Evolutionary conservation across 1,140 invertebrate genomes (phyloP).

Genomic region (roundworm (Caenorhabditis elegans)): DNA sequence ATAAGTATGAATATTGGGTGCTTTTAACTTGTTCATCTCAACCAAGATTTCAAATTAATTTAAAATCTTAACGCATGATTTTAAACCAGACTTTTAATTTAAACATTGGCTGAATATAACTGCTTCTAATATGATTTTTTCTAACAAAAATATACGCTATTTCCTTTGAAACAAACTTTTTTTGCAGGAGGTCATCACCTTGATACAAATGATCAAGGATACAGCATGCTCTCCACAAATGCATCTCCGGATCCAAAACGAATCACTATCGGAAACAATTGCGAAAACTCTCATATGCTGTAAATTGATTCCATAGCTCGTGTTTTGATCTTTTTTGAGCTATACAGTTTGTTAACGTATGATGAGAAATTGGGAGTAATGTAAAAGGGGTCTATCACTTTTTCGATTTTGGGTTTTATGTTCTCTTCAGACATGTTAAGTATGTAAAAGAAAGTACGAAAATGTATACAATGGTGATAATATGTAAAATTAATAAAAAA

Average conservation of each 20-base stretch:
- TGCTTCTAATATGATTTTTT: not conserved
- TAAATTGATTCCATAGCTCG: too few species aligned
- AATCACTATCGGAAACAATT: slow-evolving; percentile 40
- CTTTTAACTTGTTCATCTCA: not conserved
- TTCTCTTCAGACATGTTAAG: too few species aligned
- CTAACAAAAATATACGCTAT: not conserved
- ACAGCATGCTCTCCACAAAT: slow-evolving; percentile 43
- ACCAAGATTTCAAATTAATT: not conserved
- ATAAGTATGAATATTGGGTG: not conserved
- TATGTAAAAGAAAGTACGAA: too few species aligned
- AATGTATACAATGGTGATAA: too few species aligned
- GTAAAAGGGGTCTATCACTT: too few species aligned
- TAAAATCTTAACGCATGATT: not conserved
- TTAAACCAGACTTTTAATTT: not conserved
- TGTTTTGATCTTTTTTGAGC: too few species aligned
- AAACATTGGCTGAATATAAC: not conserved
- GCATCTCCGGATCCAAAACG: slow-evolving; percentile 43
- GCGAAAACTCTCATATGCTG: slow-evolving; percentile 48
- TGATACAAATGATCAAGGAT: slow-evolving; percentile 37
- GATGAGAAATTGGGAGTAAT: too few species aligned
- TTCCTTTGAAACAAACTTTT: not conserved
- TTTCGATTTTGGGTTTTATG: too few species aligned
- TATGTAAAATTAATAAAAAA: too few species aligned
- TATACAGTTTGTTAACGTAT: too few species aligned
- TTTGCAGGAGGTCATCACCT: not conserved